Conservation (phyloP, 2,888 invertebrate species). For the Trissoscelio sp. region DNA sequence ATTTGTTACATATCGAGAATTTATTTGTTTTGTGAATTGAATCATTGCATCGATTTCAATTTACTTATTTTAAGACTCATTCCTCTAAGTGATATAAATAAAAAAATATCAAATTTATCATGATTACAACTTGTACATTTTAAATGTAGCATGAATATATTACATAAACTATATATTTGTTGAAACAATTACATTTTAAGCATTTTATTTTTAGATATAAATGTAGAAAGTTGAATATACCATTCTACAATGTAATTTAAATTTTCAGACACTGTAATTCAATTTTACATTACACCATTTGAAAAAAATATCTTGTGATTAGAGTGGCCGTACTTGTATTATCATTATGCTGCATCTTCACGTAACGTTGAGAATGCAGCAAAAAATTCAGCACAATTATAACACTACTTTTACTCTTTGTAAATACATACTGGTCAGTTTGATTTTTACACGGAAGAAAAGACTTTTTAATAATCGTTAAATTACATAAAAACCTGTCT, state of each 20-base stretch:
- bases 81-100: too few relatives aligned
- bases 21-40: too few relatives aligned
- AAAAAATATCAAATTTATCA: too few relatives aligned
- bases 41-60: too few relatives aligned
- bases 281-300: slow-evolving; percentile 8
- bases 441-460: slow-evolving; percentile 7
- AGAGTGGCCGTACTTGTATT: not conserved
- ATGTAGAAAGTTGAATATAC: not conserved
- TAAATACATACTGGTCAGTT: not conserved
- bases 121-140: too few relatives aligned
- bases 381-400: slow-evolving; percentile 1
- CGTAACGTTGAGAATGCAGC: slow-evolving; percentile 3
- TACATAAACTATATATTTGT: too few relatives aligned
- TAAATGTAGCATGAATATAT: too few relatives aligned
- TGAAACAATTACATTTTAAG: too few relatives aligned
- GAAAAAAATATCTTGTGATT: not conserved
- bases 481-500: not conserved
- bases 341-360: slow-evolving; percentile 17
- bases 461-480: slow-evolving; percentile 1
- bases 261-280: not conserved
- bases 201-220: not conserved
- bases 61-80: too few relatives aligned
- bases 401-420: slow-evolving; percentile 2
- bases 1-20: too few relatives aligned
- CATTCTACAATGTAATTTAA: not conserved